Percentiles rank a stretch among this genome's conserved stretches.
Evolutionary conservation across 1,140 invertebrate species (phyloP).

Genomic region (Aphis gossypii): DNA sequence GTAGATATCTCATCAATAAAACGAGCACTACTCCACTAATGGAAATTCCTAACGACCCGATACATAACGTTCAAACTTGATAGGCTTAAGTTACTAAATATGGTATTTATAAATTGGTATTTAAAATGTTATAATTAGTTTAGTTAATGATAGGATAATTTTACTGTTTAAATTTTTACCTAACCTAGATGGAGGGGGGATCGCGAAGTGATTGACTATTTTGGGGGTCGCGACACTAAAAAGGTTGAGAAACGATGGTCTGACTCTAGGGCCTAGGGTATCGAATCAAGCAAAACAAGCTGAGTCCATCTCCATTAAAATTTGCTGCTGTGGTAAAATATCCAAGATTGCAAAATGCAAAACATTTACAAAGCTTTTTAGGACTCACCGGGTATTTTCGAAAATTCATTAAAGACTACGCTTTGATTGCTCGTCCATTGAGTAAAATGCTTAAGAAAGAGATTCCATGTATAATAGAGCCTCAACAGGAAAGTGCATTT

Average conservation of each 20-base stretch:
- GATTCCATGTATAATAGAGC: not conserved
- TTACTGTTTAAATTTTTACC: too few species aligned
- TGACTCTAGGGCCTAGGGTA: conserved; percentile 61
- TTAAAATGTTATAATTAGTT: too few species aligned
- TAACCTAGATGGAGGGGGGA: accelerated
- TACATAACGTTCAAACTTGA: too few species aligned
- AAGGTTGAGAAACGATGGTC: too few species aligned
- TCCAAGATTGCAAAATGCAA: conserved; percentile 60
- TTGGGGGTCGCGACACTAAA: too few species aligned
- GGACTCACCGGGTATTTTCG: conserved; percentile 63
- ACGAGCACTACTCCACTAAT: too few species aligned
- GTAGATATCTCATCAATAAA: too few species aligned
- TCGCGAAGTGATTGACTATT: too few species aligned
- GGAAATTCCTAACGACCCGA: too few species aligned
- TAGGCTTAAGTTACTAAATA: too few species aligned
- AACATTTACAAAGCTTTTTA: conserved; percentile 61
- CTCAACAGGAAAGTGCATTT: conserved; percentile 37
- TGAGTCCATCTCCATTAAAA: conserved; percentile 60
- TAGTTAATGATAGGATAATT: too few species aligned
- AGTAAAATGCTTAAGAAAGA: conserved; percentile 31
- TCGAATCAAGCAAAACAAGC: conserved; percentile 60
- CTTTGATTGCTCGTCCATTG: conserved; percentile 61
- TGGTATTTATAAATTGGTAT: too few species aligned
- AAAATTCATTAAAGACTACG: conserved; percentile 63
- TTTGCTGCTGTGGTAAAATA: conserved; percentile 59